phyloP scores from a whole-genome alignment of 1,140 invertebrate species.

The Heliconius himera region DNA sequence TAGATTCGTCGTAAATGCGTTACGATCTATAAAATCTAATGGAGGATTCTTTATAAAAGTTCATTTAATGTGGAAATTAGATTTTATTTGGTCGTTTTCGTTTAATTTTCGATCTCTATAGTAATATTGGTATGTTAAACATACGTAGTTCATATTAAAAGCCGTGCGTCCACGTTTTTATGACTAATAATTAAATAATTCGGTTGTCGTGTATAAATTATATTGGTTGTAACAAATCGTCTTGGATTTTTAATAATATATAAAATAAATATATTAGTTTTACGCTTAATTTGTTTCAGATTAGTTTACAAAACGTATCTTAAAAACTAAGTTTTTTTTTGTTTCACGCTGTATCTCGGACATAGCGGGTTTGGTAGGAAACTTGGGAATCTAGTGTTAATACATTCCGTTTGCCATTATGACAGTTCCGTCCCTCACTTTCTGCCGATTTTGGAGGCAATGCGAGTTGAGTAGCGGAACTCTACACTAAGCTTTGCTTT shows the following conservation, averaged over 20 bases:
- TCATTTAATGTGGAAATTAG: slow-evolving; percentile 58
- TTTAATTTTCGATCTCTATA: slow-evolving; percentile 48
- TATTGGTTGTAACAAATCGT: slow-evolving; percentile 46
- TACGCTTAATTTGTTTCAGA: background rate
- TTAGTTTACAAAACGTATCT: background rate
- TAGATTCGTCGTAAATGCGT: slow-evolving; percentile 54
- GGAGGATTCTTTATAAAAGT: slow-evolving; percentile 58
- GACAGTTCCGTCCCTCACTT: too few species aligned
- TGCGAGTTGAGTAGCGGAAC: too few species aligned
- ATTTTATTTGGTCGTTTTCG: slow-evolving; percentile 49
- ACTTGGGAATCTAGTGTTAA: too few species aligned
- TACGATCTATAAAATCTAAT: slow-evolving; percentile 56
- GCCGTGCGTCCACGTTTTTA: slow-evolving; percentile 43
- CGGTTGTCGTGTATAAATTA: slow-evolving; percentile 42
- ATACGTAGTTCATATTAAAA: slow-evolving; percentile 43
- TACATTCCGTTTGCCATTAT: too few species aligned
- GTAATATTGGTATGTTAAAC: slow-evolving; percentile 41
- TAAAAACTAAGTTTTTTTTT: too few species aligned
- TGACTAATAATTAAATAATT: slow-evolving; percentile 45
- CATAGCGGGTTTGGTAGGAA: too few species aligned
- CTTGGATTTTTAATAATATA: slow-evolving; percentile 35
- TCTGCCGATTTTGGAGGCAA: too few species aligned
- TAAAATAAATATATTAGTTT: slow-evolving; percentile 7
- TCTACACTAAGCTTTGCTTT: too few species aligned
- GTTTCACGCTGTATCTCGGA: too few species aligned